Base-by-base conservation (phyloP, 2,113 vertebrate species). In the Xiphophorus hellerii region DNA sequence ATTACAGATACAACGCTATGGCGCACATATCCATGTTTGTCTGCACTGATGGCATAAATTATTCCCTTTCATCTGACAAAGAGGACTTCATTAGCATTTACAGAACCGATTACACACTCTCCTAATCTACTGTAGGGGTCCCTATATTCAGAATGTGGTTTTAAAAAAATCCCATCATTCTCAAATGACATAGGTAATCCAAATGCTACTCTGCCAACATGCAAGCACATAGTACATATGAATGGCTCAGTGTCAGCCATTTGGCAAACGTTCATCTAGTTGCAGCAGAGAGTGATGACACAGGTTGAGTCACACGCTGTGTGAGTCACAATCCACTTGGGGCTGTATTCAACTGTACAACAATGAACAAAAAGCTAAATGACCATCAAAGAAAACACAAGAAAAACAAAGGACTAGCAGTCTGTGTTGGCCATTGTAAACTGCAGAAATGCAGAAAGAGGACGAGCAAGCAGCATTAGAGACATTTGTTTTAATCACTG, bases 1-100 rank as follows among this genome's bases (percentile, higher is more conserved):
- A 77, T 76, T 77, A 76, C 20, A 61, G 39, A 64, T 30, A 37
- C 61, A 79, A 66, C n/a, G 6, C 62, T 64, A 1, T 17, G 17
- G 65, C 35, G 60, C 22, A 14, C 54, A 11, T 70, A 27, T 48
- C 60, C 39, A 64, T n/a, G 69, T 15, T 58, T 58, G 44, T 73
- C 48, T 51, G 12, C 27, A 29, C 69, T 30, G 48, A 73, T 73
- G 61, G 31, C 17, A 70, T 79, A 58, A 79, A 68, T 69, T 73
- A 72, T 76, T 82, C 28, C 12, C 67, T 78, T 84, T 84, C 67
- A 83, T 74, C 8, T 1, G 68, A 72, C 42, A 78, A 76, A 54
- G 29, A 83, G 58, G 74, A 71, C 64, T 87, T 72, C 54, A 79
- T 83, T 66, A 78, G 71, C 68, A 78, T 78, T 80, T 72, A 69